These are phyloP conservation scores for Bucco capensis DNA, from an alignment of 2,113 vertebrate species.

Conservation along the genomic window DNA sequence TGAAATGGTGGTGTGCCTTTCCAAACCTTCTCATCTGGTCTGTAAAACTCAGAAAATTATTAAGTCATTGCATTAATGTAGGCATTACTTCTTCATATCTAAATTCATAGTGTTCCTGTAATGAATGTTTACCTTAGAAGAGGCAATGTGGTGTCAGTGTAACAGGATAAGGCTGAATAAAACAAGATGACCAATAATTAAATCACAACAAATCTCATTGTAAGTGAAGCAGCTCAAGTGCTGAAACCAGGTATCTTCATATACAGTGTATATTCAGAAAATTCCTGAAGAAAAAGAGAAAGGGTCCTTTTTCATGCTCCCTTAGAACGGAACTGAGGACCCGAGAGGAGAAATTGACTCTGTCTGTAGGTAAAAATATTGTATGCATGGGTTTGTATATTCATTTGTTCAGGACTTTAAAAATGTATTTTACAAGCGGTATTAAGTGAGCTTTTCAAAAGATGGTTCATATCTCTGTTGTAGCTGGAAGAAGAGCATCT, in stretches of 20 bases:
- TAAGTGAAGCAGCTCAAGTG: not conserved
- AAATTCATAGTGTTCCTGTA: not conserved
- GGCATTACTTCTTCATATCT: not conserved
- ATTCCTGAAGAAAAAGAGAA: not conserved
- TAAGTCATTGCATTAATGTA: not conserved
- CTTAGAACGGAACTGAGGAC: not conserved
- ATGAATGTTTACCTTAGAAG: not conserved
- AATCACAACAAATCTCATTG: not conserved
- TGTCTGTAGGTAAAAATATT: not conserved
- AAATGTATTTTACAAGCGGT: not conserved
- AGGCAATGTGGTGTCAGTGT: not conserved
- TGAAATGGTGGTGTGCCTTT: not conserved
- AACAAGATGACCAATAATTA: not conserved
- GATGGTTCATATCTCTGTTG: not conserved
- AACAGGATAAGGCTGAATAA: not conserved
- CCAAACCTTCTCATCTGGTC: not conserved
- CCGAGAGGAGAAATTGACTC: not conserved
- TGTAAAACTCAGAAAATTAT: not conserved
- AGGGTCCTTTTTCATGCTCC: not conserved
- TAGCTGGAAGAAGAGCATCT: not conserved
- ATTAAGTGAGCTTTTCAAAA: not conserved
- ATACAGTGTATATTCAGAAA: not conserved
- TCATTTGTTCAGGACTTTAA: not conserved
- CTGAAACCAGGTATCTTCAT: not conserved
- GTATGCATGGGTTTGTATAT: not conserved